Evolutionary conservation across 2,113 vertebrate species (phyloP), one percentile per base, ranked within the genome.

Genomic region (Xenotilapia flavipinnis): DNA sequence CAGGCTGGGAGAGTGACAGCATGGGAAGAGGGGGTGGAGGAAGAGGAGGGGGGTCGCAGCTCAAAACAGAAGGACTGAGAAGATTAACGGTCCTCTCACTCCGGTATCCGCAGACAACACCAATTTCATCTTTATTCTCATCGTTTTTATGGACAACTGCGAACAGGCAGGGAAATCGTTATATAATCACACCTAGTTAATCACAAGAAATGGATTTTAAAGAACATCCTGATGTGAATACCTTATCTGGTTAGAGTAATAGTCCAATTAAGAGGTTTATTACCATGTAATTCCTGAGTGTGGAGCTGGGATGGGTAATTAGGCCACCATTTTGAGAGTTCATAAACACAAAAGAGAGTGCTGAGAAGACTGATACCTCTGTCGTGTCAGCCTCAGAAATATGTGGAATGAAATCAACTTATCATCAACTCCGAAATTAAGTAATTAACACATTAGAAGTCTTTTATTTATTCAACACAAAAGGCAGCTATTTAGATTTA

Each of bases 1-100:
- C 95, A 94, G 90, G 36, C 92, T 56, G 86, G 53, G 91, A 93
- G 94, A 95, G 91, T 91, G 93, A 94, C 93, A 93, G 93, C 91
- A 92, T 91, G 91, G 91, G 90, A 94, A 89, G 87, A 88, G 58
- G 53, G 62, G 84, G 87, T 73, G 87, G 93, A 79, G 62, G 79
- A 82, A 36, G 79, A 65, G 65, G 85, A 31, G 54, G 79, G 85
- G 86, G 90, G 86, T 88, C 86, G 65, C 75, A 14, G 75, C 68
- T 89, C 15, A 15, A 81, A 87, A 91, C 84, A 85, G 90, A 83
- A 62, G 19, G 26, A 82, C 45, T 73, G 65, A 88, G 36, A 68
- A 87, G 93, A 94, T 94, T 91, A 93, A 91, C 86, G 89, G 70
- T 36, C 53, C 65, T 58, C 49, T 87, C 36, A 42, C 45, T 82